A percentile compares a stretch with the other conserved stretches of the same genome.
These are phyloP conservation scores for Calameuta filiformis DNA, from an alignment of 2,888 invertebrate species.

Conservation along the genomic window DNA sequence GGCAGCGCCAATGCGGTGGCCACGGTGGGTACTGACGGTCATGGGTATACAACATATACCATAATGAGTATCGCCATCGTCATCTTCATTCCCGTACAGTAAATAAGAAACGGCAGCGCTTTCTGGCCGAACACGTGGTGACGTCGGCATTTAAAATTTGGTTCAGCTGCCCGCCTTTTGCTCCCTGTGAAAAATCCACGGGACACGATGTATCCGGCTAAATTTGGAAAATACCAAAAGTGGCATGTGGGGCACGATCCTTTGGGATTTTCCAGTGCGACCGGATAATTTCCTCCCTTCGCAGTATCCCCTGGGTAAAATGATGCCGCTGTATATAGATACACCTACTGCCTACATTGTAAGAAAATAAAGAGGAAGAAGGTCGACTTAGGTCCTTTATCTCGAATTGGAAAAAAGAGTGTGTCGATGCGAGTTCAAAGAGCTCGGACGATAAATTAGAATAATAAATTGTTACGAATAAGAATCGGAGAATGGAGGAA, in stretches of 20 bases:
- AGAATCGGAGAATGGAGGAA: background rate
- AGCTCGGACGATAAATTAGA: background rate
- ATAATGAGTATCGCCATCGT: background rate
- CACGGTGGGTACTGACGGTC: background rate
- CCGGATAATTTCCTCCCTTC: slow-evolving; percentile 23
- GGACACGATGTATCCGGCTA: background rate
- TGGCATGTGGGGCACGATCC: slow-evolving; percentile 25
- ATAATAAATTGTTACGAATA: background rate
- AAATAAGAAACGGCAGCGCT: slow-evolving; percentile 8
- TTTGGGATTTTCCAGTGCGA: background rate
- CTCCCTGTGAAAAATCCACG: background rate
- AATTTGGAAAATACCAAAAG: slow-evolving; percentile 24
- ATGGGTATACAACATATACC: background rate
- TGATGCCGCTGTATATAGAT: background rate
- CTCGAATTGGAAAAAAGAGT: background rate
- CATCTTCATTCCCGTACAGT: background rate
- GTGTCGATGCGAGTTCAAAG: background rate
- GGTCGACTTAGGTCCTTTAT: background rate
- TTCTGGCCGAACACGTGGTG: slow-evolving; percentile 16
- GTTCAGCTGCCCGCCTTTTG: slow-evolving; percentile 27
- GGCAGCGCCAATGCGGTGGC: background rate
- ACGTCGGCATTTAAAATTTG: slow-evolving; percentile 30
- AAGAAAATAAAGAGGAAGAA: background rate
- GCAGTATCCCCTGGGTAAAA: background rate
- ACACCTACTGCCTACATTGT: background rate